Evolutionary conservation across 2,888 invertebrate species (phyloP), one percentile per base, ranked within the genome.

Genomic region (Octonoba sinensis): DNA sequence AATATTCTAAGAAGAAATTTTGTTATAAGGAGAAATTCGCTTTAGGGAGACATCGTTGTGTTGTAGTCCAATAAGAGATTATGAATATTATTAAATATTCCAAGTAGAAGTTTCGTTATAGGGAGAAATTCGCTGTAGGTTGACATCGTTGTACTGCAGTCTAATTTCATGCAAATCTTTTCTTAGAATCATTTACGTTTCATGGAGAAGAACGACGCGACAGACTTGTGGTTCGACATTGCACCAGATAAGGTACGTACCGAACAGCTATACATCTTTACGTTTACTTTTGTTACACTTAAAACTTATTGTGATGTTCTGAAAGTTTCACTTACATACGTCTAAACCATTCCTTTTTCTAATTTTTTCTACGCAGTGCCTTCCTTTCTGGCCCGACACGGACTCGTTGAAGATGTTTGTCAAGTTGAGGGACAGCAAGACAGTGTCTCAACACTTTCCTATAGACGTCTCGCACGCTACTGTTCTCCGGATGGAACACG

Each of bases 161-260:
- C 8, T 36, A 36, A 36, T 36, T 8, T 11, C 11, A 36, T 8
- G 8, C 11, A 13, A 15, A 1, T 49, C 20, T 59, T 16, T 3
- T 60, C 69, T 27, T 44, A 84, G 84, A 91, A 89, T 85, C 88
- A 89, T 73, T 87, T 90, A 54, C 90, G 94, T 73, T 95, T 93
- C 89, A 95, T 95, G 95, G 95, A 95, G 87, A 93, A 94, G 88
- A 94, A 95, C 87, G 94, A 95, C 87, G 92, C 93, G 57, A 93
- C 94, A 0, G 95, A 95, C 88, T 89, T 95, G 13, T 95, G 95
- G 95, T 91, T 93, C 69, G 95, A 95, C 89, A 89, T 95, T 20
- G 89, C 91, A 0, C 92, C 93, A 0, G 91, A 91, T 82, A 93
- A 93, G 88, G 93, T 92, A 81, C 85, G 59, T 73, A 15, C 13